Conservation (phyloP, 1,140 invertebrate species). For the Fopius arisanus region DNA sequence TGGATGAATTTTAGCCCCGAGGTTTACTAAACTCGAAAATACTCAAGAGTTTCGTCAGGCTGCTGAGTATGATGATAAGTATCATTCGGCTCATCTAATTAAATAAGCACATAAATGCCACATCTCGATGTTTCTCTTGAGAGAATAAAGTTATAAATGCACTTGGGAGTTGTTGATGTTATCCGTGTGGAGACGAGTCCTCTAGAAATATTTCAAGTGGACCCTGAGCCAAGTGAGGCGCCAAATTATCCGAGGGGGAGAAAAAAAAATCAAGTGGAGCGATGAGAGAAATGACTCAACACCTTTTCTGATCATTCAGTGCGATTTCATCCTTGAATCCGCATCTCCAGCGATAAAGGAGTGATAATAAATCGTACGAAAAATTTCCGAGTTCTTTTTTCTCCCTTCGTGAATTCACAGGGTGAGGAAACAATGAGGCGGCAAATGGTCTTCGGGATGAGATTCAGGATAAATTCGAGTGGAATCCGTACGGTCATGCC, state of each 20-base stretch:
- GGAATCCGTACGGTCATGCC: neutral
- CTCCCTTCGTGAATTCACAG: neutral
- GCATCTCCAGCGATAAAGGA: slow-evolving; percentile 14
- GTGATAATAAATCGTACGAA: slow-evolving; percentile 8
- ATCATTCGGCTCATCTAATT: slow-evolving; percentile 38
- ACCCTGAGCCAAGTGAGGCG: neutral
- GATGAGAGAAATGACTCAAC: slow-evolving; percentile 31
- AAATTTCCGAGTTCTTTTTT: neutral
- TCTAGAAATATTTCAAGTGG: slow-evolving; percentile 34
- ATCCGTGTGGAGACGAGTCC: slow-evolving; percentile 16
- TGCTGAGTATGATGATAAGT: slow-evolving; percentile 36
- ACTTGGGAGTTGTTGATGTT: slow-evolving; percentile 25
- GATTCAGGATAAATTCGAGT: neutral
- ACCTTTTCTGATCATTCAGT: slow-evolving; percentile 26
- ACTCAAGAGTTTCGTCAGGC: slow-evolving; percentile 18
- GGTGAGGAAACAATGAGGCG: neutral
- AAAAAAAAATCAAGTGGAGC: slow-evolving; percentile 5
- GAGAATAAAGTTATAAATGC: slow-evolving; percentile 13
- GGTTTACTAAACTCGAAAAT: slow-evolving; percentile 34
- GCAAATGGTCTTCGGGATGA: neutral
- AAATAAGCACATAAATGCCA: slow-evolving; percentile 40
- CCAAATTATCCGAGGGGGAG: neutral
- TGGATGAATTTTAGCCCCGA: neutral
- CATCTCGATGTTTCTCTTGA: slow-evolving; percentile 24
- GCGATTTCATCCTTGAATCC: slow-evolving; percentile 29